These are phyloP conservation scores for Neogale vison DNA, from an alignment of 2,113 vertebrate species.

Conservation along the genomic window DNA sequence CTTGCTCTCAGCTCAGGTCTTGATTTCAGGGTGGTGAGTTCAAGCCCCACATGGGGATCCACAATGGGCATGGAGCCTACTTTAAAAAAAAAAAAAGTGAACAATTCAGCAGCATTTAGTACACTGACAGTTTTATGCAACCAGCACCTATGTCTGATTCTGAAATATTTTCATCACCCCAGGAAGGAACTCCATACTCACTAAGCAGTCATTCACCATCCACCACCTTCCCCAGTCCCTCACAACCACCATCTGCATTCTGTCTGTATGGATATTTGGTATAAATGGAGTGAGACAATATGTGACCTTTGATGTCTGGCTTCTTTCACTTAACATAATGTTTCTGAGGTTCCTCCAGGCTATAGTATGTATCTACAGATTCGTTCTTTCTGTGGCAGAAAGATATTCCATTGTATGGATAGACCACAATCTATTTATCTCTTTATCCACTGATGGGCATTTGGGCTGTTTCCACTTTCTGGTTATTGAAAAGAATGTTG, in stretches of 20 bases:
- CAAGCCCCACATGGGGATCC: background rate
- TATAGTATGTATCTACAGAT: background rate
- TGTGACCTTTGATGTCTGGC: background rate
- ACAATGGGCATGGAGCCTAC: background rate
- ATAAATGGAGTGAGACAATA: background rate
- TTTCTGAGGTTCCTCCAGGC: background rate
- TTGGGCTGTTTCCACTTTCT: background rate
- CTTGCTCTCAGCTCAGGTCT: background rate
- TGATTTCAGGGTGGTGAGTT: background rate
- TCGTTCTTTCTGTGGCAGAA: background rate
- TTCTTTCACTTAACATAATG: background rate
- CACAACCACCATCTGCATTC: background rate
- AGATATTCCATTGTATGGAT: background rate
- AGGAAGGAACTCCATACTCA: background rate
- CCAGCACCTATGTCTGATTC: background rate
- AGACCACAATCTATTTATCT: background rate
- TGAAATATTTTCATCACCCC: background rate
- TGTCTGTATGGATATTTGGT: background rate
- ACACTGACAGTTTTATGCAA: background rate
- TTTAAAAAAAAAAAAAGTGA: background rate
- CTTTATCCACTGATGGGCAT: background rate
- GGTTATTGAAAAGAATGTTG: no score
- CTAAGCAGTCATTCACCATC: background rate
- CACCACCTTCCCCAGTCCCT: background rate
- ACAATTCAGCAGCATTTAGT: background rate